phyloP scores from a whole-genome alignment of 2,888 invertebrate genomes.

The Oscheius myriophilus region DNA sequence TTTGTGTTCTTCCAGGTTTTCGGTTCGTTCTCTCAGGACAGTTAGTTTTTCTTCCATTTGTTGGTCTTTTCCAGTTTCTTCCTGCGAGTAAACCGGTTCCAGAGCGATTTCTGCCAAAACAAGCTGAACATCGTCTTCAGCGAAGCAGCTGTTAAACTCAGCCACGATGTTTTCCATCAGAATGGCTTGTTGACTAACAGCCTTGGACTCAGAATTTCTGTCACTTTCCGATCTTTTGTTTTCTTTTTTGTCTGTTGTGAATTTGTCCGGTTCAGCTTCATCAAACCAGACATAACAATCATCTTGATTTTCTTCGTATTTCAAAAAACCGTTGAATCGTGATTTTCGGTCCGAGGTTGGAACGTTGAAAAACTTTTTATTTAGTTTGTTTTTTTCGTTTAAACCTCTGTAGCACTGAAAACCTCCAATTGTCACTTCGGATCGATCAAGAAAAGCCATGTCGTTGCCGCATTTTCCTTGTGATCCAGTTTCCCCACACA shows the following conservation, averaged over 20 bases:
- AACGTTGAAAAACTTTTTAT: too few relatives aligned
- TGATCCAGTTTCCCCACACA: constrained; percentile 10
- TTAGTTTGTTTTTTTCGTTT: too few relatives aligned
- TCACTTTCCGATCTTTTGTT: constrained; percentile 10
- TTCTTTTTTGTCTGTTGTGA: too few relatives aligned
- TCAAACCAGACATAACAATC: constrained; percentile 3
- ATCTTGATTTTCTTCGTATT: not conserved
- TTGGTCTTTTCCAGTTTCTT: constrained; percentile 17
- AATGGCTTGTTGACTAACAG: constrained; percentile 26
- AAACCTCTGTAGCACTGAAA: too few relatives aligned
- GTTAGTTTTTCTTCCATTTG: constrained; percentile 18
- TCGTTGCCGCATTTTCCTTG: constrained; percentile 24
- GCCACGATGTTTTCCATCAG: constrained; percentile 12
- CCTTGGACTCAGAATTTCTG: constrained; percentile 3
- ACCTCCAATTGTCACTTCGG: constrained; percentile 1
- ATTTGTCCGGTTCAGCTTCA: not conserved
- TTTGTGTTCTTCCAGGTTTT: constrained; percentile 8
- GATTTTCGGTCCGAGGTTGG: too few relatives aligned
- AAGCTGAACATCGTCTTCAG: not conserved
- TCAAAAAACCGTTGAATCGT: constrained; percentile 1
- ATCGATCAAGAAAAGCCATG: constrained; percentile 27
- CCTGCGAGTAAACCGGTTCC: not conserved
- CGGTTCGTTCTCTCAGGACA: constrained; percentile 7
- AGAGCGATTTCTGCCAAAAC: too few relatives aligned
- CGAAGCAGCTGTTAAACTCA: constrained; percentile 6